Conservation (phyloP, 2,888 invertebrate genomes). For the Xestobium rufovillosum region DNA sequence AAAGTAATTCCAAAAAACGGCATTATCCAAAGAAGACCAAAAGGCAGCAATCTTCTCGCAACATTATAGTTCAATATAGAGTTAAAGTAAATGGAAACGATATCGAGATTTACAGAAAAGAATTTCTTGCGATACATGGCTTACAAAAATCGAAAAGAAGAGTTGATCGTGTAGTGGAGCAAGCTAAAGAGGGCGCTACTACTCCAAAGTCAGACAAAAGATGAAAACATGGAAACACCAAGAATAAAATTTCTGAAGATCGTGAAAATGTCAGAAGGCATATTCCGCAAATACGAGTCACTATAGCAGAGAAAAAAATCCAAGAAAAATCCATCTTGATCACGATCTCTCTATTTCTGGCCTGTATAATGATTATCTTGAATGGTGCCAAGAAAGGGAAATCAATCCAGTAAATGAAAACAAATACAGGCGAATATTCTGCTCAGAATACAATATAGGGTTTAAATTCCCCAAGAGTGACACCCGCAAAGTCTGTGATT, state of each 20-base stretch:
- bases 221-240: too few species aligned
- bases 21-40: conserved; percentile 17
- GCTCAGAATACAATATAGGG: conserved; percentile 20
- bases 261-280: conserved; percentile 16
- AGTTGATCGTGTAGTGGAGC: conserved; percentile 13
- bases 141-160: conserved; percentile 17
- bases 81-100: conserved; percentile 18
- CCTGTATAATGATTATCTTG: too few species aligned
- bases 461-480: conserved; percentile 22
- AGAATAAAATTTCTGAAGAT: conserved; percentile 15
- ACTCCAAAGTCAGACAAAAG: too few species aligned
- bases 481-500: conserved; percentile 19
- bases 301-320: conserved; percentile 15
- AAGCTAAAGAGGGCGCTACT: conserved; percentile 15
- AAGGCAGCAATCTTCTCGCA: conserved; percentile 13
- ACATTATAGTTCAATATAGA: conserved; percentile 13
- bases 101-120: conserved; percentile 16
- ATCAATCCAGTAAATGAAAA: conserved; percentile 8
- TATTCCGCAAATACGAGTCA: conserved; percentile 18
- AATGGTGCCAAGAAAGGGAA: conserved; percentile 11
- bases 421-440: conserved; percentile 15
- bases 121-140: conserved; percentile 20
- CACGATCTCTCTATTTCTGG: too few species aligned
- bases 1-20: too few species aligned
- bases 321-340: too few species aligned